Evolutionary conservation across 2,888 invertebrate species (phyloP), one percentile per base, ranked within the genome.

Genomic region (Leptura quadrifasciata): DNA sequence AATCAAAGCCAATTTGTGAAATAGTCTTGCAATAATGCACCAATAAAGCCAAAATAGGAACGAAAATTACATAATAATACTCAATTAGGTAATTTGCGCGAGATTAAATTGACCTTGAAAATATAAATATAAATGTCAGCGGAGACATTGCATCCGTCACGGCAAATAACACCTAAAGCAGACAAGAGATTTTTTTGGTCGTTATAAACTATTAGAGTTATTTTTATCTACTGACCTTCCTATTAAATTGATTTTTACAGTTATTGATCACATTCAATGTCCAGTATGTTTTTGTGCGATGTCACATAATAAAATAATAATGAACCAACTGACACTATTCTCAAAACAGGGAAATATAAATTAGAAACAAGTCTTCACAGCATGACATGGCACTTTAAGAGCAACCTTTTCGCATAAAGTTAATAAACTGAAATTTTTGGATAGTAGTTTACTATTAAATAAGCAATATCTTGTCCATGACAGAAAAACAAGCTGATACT

Each of bases 241-340:
- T 10, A 52, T 15, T 52, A 65, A 65, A 65, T 65, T 52, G 65
- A 52, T 65, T 65, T 65, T 65, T 65, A 52, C 65, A 52, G 18
- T 65, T 65, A 54, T 64, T 39, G 63, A 64, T 64, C 27, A 9
- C 17, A 61, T 17, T 61, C 60, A n/a, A 20, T 35, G 52, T 52
- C 65, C 65, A 52, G 57, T 57, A 1, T 20, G 20, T 55, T 55
- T 20, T 55, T 18, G 18, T 57, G 57, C 39, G 55, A 55, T 18
- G 18, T 18, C 55, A 10, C 5, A 55, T 55, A 18, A 15, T 55
- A 17, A 17, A 55, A 55, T 55, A 55, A 55, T 55, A 55, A 55
- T 17, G 18, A 18, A 55, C 55, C 20, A 15, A 9, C 20, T 55
- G 1, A 31, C 4, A 31, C 27, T 55, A 17, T 55, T 55, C 55